phyloP scores from a whole-genome alignment of 2,888 invertebrate species.

The Heterodera filipjevi region DNA sequence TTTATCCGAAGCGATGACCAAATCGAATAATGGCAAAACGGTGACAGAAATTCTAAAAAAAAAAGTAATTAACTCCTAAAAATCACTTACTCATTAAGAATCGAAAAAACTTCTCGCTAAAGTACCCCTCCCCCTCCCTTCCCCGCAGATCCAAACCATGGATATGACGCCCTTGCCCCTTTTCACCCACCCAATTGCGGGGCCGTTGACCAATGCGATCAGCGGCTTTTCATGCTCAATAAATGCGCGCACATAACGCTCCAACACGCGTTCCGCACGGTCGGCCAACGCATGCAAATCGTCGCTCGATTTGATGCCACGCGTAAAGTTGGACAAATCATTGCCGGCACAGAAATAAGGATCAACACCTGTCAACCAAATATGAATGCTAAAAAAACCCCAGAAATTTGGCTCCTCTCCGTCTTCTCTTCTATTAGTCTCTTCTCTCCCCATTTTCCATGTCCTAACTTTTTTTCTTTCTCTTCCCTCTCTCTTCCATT shows the following conservation, averaged over 20 bases:
- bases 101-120: too few species aligned
- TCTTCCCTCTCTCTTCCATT: conserved; percentile 32
- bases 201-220: conserved; percentile 87
- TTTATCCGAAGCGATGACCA: conserved; percentile 83
- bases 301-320: conserved; percentile 42
- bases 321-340: conserved; percentile 72
- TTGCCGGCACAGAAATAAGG: conserved; percentile 85
- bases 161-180: too few species aligned
- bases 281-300: conserved; percentile 53
- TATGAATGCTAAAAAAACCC: too few species aligned
- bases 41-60: conserved; percentile 78
- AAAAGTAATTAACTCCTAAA: too few species aligned
- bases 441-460: too few species aligned
- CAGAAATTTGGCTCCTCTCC: conserved; percentile 3
- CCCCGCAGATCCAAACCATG: too few species aligned
- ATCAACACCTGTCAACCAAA: conserved; percentile 69
- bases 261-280: conserved; percentile 48
- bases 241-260: conserved; percentile 70
- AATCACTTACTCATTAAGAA: too few species aligned
- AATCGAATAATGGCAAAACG: conserved; percentile 81
- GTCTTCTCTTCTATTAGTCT: not conserved
- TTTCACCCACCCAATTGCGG: conserved; percentile 76
- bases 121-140: too few species aligned
- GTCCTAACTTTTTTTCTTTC: conserved; percentile 10
- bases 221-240: conserved; percentile 86